Percentiles rank a stretch among this genome's conserved stretches.
These are phyloP conservation scores for Meiosimyza platycephala DNA, from an alignment of 2,888 invertebrate species.

Conservation along the genomic window DNA sequence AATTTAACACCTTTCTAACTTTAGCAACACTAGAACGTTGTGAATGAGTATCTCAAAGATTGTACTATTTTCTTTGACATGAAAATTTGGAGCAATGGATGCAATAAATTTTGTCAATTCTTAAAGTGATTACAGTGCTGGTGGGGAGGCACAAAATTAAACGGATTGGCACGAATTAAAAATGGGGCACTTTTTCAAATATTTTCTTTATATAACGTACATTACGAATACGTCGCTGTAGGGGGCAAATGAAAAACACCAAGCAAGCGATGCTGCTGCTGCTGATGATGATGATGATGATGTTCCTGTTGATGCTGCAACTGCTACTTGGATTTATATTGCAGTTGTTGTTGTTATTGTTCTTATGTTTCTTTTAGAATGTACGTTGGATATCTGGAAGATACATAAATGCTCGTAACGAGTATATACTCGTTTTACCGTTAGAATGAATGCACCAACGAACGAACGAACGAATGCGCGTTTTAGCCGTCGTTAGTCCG, in stretches of 20 bases:
- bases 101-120: constrained; percentile 3
- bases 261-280: background rate
- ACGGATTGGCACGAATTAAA: constrained; percentile 58
- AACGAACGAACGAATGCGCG: constrained; percentile 51
- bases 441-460: constrained; percentile 61
- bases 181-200: constrained; percentile 52
- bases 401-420: background rate
- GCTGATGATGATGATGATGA: constrained; percentile 1
- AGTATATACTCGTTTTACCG: constrained; percentile 64
- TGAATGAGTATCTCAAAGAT: no score
- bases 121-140: background rate
- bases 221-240: no score
- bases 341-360: constrained; percentile 23
- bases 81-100: constrained; percentile 45
- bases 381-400: no score
- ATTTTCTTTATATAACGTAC: no score
- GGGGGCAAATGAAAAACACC: background rate
- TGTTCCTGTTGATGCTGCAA: constrained; percentile 5
- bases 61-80: constrained; percentile 38
- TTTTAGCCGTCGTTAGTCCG: constrained; percentile 37
- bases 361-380: background rate
- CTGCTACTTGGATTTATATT: background rate
- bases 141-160: constrained; percentile 32
- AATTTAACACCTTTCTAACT: no score
- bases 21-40: no score